Percentiles rank a stretch among this genome's conserved stretches.
These are phyloP conservation scores for Dexiosoma caninum DNA, from an alignment of 2,888 invertebrate species.

Conservation along the genomic window DNA sequence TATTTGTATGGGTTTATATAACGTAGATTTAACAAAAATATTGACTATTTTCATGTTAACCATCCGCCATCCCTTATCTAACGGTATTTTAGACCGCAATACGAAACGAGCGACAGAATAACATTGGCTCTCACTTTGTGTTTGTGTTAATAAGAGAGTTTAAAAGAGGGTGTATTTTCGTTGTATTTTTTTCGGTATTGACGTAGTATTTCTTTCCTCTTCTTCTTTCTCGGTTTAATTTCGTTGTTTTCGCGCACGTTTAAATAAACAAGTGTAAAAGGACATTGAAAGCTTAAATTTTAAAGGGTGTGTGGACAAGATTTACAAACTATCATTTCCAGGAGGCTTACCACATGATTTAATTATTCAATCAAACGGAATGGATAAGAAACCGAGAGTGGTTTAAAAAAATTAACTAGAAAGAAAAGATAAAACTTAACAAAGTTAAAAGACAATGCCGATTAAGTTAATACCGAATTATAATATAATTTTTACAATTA, in stretches of 20 bases:
- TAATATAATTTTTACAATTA: too few species aligned
- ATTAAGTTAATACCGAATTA: too few species aligned
- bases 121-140: slow-evolving; percentile 6
- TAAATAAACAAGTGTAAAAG: slow-evolving; percentile 60
- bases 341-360: slow-evolving; percentile 26
- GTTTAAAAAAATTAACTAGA: too few species aligned
- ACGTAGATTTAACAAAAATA: slow-evolving; percentile 51
- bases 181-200: slow-evolving; percentile 15
- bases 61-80: slow-evolving; percentile 30
- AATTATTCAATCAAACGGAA: background rate
- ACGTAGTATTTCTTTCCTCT: slow-evolving; percentile 34
- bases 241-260: slow-evolving; percentile 18
- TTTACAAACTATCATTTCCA: slow-evolving; percentile 38
- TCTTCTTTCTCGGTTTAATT: background rate
- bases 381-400: background rate
- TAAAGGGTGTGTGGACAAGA: slow-evolving; percentile 62
- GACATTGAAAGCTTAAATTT: slow-evolving; percentile 61
- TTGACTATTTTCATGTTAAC: slow-evolving; percentile 56
- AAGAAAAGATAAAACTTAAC: too few species aligned
- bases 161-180: slow-evolving; percentile 31
- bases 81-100: slow-evolving; percentile 1
- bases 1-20: background rate
- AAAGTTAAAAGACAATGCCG: too few species aligned
- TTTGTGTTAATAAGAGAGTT: background rate
- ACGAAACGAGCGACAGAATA: background rate